Evolutionary conservation across 2,113 vertebrate species (phyloP).

Genomic region (Puma concolor): DNA sequence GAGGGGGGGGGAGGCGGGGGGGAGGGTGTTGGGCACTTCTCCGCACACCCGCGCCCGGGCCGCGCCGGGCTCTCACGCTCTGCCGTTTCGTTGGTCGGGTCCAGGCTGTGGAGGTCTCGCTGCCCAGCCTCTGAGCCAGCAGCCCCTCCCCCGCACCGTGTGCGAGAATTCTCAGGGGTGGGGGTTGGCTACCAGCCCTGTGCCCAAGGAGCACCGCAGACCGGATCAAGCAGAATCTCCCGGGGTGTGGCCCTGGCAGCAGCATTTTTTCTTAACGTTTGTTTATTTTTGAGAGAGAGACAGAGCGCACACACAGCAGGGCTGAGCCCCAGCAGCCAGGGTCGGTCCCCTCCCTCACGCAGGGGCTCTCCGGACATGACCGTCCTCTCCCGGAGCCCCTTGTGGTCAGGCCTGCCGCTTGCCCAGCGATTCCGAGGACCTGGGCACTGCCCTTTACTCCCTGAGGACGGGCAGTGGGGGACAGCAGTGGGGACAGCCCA

Average conservation of each 20-base stretch:
- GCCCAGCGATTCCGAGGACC: neutral
- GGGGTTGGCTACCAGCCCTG: no score
- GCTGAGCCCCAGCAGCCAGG: neutral
- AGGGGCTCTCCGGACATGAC: neutral
- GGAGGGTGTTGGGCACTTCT: accelerated
- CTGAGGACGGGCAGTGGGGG: neutral
- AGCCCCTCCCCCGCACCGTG: accelerated
- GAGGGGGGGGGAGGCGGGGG: neutral
- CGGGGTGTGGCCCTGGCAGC: neutral
- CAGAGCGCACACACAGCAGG: no score
- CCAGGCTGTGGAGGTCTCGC: neutral
- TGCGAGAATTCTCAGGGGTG: no score
- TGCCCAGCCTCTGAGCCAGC: neutral
- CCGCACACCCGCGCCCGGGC: accelerated
- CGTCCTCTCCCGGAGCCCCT: neutral
- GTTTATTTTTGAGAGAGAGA: no score
- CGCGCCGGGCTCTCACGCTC: accelerated
- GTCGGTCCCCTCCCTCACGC: neutral
- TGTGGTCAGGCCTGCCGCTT: neutral
- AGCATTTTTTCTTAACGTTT: neutral
- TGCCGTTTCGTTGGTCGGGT: neutral
- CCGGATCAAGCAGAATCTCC: neutral
- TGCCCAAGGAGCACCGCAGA: neutral
- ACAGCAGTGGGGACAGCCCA: accelerated
- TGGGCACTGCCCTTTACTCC: no score